Percentiles rank a stretch among this genome's conserved stretches.
Evolutionary conservation across 2,113 vertebrate genomes (phyloP).

Genomic region (Carassius auratus): DNA sequence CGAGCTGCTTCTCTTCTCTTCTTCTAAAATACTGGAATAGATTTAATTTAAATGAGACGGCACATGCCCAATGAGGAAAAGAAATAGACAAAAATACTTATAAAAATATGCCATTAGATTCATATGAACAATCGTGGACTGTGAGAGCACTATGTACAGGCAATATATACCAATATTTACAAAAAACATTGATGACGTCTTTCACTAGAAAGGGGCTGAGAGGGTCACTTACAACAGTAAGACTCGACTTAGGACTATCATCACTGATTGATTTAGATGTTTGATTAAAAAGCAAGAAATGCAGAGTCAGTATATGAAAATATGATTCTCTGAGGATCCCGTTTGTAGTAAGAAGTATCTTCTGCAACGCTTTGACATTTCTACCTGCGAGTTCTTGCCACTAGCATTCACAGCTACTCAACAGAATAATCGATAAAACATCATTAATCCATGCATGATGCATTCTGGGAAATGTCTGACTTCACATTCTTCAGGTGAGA

Average conservation of each 20-base stretch:
- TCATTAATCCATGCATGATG: neutral
- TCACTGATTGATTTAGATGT: constrained; percentile 1
- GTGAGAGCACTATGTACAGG: constrained; percentile 83
- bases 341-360: neutral
- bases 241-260: neutral
- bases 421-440: neutral
- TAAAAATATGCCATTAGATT: constrained; percentile 88
- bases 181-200: constrained; percentile 70
- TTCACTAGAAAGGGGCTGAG: constrained; percentile 68
- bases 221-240: constrained; percentile 59
- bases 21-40: constrained; percentile 62
- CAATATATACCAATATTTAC: constrained; percentile 81
- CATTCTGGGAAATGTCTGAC: neutral
- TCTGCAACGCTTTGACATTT: neutral
- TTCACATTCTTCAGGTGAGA: neutral
- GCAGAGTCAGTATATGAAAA: constrained; percentile 33
- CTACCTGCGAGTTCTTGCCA: neutral
- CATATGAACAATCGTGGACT: constrained; percentile 81
- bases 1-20: constrained; percentile 52
- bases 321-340: constrained; percentile 22
- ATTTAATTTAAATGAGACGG: constrained; percentile 75
- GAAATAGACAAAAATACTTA: constrained; percentile 69
- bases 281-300: neutral
- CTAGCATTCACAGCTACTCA: neutral
- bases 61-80: constrained; percentile 60